Conservation (phyloP, 2,113 vertebrate genomes). For the Anarrhichthys ocellatus region DNA sequence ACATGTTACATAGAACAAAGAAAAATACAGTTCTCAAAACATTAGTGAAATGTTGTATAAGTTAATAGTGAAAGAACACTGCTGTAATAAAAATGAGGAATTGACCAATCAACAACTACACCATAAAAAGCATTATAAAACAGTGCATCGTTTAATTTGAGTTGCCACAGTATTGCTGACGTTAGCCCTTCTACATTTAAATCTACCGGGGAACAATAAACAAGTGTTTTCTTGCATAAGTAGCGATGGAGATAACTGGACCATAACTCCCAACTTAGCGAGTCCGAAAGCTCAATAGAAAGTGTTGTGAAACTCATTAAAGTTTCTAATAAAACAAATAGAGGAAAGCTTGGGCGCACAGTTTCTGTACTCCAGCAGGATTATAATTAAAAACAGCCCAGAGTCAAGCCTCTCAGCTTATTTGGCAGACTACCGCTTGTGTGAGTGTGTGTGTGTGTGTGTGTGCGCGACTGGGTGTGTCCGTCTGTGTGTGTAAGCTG, state of each 20-base stretch:
- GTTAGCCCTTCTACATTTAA: constrained; percentile 15
- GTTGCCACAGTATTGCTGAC: constrained; percentile 28
- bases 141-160: neutral
- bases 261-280: constrained; percentile 16
- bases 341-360: constrained; percentile 52
- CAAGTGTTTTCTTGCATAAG: constrained; percentile 40
- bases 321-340: constrained; percentile 63
- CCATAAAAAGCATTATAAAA: neutral
- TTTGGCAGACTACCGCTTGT: constrained; percentile 30
- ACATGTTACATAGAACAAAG: neutral
- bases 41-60: neutral
- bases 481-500: constrained; percentile 6
- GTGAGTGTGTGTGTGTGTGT: constrained; percentile 11
- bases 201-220: constrained; percentile 34
- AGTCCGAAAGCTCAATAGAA: constrained; percentile 25
- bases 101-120: neutral
- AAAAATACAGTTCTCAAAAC: neutral
- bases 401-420: constrained; percentile 49
- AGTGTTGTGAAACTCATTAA: constrained; percentile 60
- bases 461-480: constrained; percentile 1
- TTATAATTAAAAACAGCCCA: constrained; percentile 69
- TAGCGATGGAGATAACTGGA: constrained; percentile 29
- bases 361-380: constrained; percentile 49
- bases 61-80: neutral
- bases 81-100: no score